A percentile compares a stretch with the other conserved stretches of the same genome.
Conservation (phyloP, 2,888 invertebrate genomes). For the Halocaridina rubra region DNA sequence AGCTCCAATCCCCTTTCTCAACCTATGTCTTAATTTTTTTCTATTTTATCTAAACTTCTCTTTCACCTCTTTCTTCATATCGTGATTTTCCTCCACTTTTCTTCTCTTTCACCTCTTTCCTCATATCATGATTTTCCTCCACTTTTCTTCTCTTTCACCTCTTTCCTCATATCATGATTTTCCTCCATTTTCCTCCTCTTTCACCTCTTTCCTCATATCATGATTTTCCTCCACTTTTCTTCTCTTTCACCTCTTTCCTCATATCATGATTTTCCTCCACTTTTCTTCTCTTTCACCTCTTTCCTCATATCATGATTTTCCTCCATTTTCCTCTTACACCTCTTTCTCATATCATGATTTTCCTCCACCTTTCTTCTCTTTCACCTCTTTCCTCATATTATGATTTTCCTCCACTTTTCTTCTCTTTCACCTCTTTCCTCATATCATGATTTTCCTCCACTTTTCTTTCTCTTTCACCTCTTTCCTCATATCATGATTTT, state of each 20-base stretch:
- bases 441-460: background rate
- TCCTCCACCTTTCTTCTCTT: background rate
- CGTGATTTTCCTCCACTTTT: background rate
- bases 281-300: background rate
- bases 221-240: background rate
- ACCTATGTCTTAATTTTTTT: background rate
- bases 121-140: background rate
- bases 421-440: background rate
- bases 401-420: background rate
- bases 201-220: background rate
- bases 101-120: background rate
- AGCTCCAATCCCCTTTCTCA: background rate
- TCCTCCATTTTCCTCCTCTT: background rate
- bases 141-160: background rate
- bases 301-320: background rate
- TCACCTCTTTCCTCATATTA: background rate
- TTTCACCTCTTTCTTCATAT: background rate
- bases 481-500: background rate
- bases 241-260: too few relatives aligned
- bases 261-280: background rate
- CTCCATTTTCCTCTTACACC: background rate
- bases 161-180: too few relatives aligned
- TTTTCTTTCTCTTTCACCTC: background rate
- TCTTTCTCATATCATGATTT: background rate
- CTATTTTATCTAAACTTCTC: background rate